Base-by-base conservation (phyloP, 2,888 invertebrate species). In the Schrankia costaestrigalis region DNA sequence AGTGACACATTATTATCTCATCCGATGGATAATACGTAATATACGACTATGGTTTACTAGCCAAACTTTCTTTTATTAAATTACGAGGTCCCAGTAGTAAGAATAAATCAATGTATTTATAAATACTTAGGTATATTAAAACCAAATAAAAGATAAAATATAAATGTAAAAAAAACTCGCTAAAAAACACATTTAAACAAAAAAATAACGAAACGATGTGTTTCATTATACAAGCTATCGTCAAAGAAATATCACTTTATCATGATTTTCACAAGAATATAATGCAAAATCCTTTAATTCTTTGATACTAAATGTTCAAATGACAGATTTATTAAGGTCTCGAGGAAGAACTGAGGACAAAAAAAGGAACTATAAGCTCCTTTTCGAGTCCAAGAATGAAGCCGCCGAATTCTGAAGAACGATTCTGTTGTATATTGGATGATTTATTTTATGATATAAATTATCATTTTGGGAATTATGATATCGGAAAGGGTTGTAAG, bases 321-420 rank as follows among this genome's bases (percentile, higher is more conserved):
- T 54, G 71, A 67, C 72, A 74, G 81, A 83, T 83, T 83, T 83
- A 83, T 83, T 71, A 62, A 66, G 80, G 79, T 72, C 63, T 57
- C 39, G 37, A 40, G 47, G 51, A 60, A 59, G 50, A 60, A 61
- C 50, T 54, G 65, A n/a, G 48, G 49, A 58, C 56, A 63, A 63
- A 65, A 60, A 64, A 70, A 71, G 32, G 32, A 30, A 41, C 35
- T 17, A 32, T 59, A 63, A 69, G 58, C 62, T 47, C 43, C 67
- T 68, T 74, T 67, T 52, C 46, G 43, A 58, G 58, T 67, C 68
- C 63, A 70, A 57, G 69, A 71, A 77, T 72, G 65, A 66, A 59
- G 57, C 55, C 69, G 69, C 68, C 63, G 67, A 71, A 50, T 52
- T 55, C 42, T 49, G 58, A 65, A 71, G 61, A 65, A 52, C 44